These are phyloP conservation scores for Hoplodrina ambigua DNA, from an alignment of 2,888 invertebrate genomes.

Conservation along the genomic window DNA sequence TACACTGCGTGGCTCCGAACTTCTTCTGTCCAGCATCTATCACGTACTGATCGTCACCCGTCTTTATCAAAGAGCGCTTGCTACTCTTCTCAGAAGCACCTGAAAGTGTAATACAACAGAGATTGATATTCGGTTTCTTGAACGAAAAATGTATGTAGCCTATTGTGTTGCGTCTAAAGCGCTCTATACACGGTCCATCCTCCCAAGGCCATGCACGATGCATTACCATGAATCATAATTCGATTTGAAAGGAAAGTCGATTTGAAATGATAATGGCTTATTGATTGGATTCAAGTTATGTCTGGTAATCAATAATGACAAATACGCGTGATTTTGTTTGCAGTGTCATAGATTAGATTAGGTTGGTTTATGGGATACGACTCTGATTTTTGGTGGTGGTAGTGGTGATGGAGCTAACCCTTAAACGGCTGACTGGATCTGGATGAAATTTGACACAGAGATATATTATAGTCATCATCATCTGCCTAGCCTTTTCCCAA, in stretches of 20 bases:
- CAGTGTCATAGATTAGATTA: not conserved
- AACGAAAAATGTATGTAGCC: too few relatives aligned
- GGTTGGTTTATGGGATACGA: not conserved
- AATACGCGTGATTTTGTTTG: not conserved
- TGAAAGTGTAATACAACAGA: slow-evolving; percentile 37
- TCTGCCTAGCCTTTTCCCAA: too few relatives aligned
- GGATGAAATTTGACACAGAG: too few relatives aligned
- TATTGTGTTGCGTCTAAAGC: too few relatives aligned
- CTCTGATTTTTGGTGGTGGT: too few relatives aligned
- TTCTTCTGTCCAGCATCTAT: slow-evolving; percentile 96
- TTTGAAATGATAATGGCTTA: slow-evolving; percentile 33
- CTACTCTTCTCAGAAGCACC: slow-evolving; percentile 68
- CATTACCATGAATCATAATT: too few relatives aligned
- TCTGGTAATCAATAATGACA: too few relatives aligned
- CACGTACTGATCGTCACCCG: slow-evolving; percentile 92
- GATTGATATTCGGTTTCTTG: not conserved
- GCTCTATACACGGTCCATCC: too few relatives aligned
- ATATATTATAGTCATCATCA: too few relatives aligned
- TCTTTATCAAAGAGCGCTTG: slow-evolving; percentile 77
- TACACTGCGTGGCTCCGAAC: slow-evolving; percentile 94
- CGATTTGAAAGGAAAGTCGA: slow-evolving; percentile 28
- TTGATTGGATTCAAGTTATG: slow-evolving; percentile 32
- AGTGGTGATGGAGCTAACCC: too few relatives aligned
- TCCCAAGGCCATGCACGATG: too few relatives aligned
- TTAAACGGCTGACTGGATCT: too few relatives aligned